Conservation (phyloP, 1,140 invertebrate species). For the Microplitis mediator region DNA sequence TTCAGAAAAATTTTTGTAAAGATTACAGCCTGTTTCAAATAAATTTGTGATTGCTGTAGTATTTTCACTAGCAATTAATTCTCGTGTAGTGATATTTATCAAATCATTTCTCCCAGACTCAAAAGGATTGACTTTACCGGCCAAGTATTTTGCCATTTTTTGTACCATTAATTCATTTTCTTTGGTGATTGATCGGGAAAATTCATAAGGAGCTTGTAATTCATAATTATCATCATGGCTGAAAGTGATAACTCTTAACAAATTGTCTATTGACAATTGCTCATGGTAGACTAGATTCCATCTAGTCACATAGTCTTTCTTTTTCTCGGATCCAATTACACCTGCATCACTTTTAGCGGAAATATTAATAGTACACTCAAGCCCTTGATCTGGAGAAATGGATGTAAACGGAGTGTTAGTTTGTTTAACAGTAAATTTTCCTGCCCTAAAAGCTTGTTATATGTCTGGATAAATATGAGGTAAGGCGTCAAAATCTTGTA, state of each 20-base stretch:
- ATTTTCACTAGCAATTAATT: background rate
- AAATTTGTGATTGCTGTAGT: background rate
- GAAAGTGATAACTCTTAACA: slow-evolving; percentile 5
- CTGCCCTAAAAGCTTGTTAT: background rate
- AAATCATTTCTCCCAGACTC: background rate
- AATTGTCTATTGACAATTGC: background rate
- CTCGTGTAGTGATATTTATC: background rate
- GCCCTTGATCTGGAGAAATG: slow-evolving; percentile 12
- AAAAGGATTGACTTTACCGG: slow-evolving; percentile 12
- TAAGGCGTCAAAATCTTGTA: slow-evolving; percentile 16
- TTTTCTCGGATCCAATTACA: slow-evolving; percentile 14
- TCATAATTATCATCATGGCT: slow-evolving; percentile 19
- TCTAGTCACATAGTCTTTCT: slow-evolving; percentile 19
- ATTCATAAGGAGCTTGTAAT: background rate
- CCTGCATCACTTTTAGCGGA: slow-evolving; percentile 12
- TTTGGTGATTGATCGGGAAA: background rate
- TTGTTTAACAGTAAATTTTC: slow-evolving; percentile 19
- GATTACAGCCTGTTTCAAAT: background rate
- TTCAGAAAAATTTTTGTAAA: background rate
- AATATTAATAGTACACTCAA: slow-evolving; percentile 24
- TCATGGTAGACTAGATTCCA: slow-evolving; percentile 19
- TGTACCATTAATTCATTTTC: background rate
- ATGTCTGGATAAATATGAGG: background rate
- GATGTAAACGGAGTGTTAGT: slow-evolving; percentile 11
- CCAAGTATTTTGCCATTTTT: slow-evolving; percentile 5